These are phyloP conservation scores for Astatotilapia flaviijosephi DNA, from an alignment of 2,113 vertebrate species.

Conservation along the genomic window DNA sequence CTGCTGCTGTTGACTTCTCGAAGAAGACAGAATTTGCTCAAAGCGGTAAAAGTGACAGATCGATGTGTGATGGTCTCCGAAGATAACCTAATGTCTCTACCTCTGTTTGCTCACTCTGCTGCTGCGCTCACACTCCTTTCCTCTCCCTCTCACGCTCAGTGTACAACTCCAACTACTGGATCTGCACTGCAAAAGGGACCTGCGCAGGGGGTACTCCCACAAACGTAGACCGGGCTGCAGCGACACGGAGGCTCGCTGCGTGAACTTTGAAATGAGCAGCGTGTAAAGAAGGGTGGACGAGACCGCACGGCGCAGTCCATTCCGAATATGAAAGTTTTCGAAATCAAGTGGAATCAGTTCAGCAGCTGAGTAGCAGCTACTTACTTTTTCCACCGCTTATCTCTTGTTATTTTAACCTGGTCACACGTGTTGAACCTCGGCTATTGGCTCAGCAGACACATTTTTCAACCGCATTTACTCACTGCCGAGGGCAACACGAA, in stretches of 20 bases:
- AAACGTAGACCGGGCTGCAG: conserved; percentile 36
- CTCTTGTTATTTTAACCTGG: conserved; percentile 61
- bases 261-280: background rate
- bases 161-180: conserved; percentile 74
- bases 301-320: background rate
- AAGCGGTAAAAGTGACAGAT: conserved; percentile 58
- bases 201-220: conserved; percentile 70
- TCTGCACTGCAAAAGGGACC: conserved; percentile 67
- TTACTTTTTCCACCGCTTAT: conserved; percentile 27
- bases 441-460: conserved; percentile 23
- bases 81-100: conserved; percentile 61
- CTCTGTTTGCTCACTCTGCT: conserved; percentile 56
- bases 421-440: conserved; percentile 49
- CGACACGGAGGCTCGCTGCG: conserved; percentile 12
- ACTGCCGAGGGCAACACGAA: background rate
- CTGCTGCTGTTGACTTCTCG: background rate
- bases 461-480: conserved; percentile 7
- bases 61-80: conserved; percentile 45
- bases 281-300: background rate
- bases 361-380: conserved; percentile 22
- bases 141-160: conserved; percentile 10
- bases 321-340: background rate
- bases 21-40: conserved; percentile 21
- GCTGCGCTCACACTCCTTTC: conserved; percentile 27
- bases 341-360: background rate